These are phyloP conservation scores for Oscheius sp. DNA, from an alignment of 1,140 invertebrate species.

Conservation along the genomic window DNA sequence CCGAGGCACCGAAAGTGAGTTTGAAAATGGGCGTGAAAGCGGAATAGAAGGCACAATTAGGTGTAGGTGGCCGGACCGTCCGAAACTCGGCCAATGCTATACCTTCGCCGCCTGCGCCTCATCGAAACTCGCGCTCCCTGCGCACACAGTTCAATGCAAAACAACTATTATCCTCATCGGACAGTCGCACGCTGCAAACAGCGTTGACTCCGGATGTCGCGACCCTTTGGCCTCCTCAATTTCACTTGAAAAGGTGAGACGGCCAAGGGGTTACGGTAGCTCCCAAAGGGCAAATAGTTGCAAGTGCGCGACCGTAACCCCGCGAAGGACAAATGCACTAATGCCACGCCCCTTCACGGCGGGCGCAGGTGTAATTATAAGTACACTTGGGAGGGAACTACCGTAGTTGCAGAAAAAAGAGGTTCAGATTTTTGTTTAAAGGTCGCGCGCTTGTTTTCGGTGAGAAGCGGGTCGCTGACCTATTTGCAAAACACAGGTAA, in stretches of 20 bases:
- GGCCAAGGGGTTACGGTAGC: background rate
- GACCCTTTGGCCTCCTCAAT: too few species aligned
- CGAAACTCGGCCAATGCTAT: constrained; percentile 8
- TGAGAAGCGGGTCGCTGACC: background rate
- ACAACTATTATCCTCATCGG: constrained; percentile 12
- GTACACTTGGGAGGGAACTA: too few species aligned
- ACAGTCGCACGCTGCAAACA: background rate
- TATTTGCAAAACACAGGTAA: background rate
- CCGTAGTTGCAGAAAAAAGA: too few species aligned
- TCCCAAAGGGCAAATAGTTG: constrained; percentile 4
- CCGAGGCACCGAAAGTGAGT: too few species aligned
- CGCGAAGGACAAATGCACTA: background rate
- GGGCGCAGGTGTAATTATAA: too few species aligned
- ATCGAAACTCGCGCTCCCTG: background rate
- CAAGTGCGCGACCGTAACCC: constrained; percentile 5
- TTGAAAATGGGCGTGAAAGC: too few species aligned
- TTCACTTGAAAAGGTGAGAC: background rate
- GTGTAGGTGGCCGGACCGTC: background rate
- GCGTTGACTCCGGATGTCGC: background rate
- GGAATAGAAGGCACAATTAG: too few species aligned
- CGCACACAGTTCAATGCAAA: background rate
- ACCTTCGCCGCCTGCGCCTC: background rate
- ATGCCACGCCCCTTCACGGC: background rate
- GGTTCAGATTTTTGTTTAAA: too few species aligned
- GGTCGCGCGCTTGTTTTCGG: too few species aligned